These are phyloP conservation scores for Anarhynchus alexandrinus DNA, from an alignment of 2,113 vertebrate genomes.

Conservation along the genomic window DNA sequence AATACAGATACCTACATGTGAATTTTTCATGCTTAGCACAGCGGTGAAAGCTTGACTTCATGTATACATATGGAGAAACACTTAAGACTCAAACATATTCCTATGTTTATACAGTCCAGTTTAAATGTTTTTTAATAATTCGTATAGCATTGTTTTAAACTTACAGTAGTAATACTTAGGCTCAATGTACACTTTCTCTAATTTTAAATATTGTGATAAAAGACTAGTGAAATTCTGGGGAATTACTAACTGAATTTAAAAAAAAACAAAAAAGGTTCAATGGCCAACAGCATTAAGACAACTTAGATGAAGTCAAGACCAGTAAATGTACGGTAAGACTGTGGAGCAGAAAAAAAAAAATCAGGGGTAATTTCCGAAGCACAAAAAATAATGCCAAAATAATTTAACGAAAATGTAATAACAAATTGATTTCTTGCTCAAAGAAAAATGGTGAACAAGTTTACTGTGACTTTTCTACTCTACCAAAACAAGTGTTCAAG, in stretches of 20 bases:
- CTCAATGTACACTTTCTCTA: not conserved
- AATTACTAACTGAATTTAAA: not conserved
- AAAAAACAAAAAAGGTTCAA: not conserved
- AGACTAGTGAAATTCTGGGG: not conserved
- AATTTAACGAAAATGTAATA: not conserved
- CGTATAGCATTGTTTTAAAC: not conserved
- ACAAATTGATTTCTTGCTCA: not conserved
- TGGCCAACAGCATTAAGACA: not conserved
- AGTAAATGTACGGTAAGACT: not conserved
- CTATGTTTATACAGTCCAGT: not conserved
- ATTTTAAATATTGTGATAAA: not conserved
- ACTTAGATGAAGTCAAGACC: not conserved
- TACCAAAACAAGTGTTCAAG: not conserved
- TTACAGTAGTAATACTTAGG: not conserved
- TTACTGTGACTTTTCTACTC: not conserved
- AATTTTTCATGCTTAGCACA: not conserved
- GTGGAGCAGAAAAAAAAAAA: not conserved
- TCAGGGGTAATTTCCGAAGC: not conserved
- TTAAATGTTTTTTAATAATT: not conserved
- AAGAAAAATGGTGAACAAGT: not conserved
- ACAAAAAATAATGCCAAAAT: not conserved
- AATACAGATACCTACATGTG: not conserved
- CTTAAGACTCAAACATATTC: not conserved
- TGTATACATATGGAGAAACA: not conserved
- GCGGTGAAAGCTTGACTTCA: not conserved